Evolutionary conservation across 2,113 vertebrate genomes (phyloP).

Genomic region (Mola mola): DNA sequence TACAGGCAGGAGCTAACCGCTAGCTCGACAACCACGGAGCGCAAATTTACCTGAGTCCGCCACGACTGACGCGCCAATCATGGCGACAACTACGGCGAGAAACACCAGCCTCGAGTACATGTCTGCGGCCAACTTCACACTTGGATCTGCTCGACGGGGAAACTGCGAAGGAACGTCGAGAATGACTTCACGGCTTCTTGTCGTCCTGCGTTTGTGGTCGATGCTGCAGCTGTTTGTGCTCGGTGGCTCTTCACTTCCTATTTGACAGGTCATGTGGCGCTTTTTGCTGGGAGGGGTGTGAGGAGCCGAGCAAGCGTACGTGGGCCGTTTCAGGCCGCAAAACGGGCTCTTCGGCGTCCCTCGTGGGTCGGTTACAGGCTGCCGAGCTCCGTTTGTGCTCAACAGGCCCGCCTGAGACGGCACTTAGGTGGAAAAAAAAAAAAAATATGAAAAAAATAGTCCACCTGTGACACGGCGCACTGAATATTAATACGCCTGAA

Average conservation of each 20-base stretch:
- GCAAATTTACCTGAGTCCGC: constrained; percentile 71
- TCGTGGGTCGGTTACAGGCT: not conserved
- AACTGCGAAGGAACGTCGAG: constrained; percentile 23
- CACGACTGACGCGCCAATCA: constrained; percentile 49
- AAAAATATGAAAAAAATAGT: not conserved
- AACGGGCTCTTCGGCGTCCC: not conserved
- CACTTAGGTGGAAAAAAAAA: not conserved
- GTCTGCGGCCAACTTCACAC: constrained; percentile 35
- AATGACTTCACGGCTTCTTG: constrained; percentile 17
- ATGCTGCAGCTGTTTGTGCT: constrained; percentile 36
- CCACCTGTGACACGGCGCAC: no score
- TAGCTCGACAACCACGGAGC: constrained; percentile 50
- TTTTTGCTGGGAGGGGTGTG: constrained; percentile 48
- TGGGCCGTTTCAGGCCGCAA: not conserved
- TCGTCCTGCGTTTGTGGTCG: constrained; percentile 24
- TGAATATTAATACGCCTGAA: not conserved
- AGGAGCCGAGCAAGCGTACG: not conserved
- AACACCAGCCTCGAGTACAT: constrained; percentile 73
- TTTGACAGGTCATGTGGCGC: constrained; percentile 79
- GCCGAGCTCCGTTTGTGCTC: not conserved
- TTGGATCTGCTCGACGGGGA: not conserved
- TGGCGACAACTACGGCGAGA: constrained; percentile 48
- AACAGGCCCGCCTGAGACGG: not conserved
- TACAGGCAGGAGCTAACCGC: constrained; percentile 34
- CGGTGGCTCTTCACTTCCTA: constrained; percentile 72